Conservation (phyloP, 2,888 invertebrate genomes). For the Rapana venosa region DNA sequence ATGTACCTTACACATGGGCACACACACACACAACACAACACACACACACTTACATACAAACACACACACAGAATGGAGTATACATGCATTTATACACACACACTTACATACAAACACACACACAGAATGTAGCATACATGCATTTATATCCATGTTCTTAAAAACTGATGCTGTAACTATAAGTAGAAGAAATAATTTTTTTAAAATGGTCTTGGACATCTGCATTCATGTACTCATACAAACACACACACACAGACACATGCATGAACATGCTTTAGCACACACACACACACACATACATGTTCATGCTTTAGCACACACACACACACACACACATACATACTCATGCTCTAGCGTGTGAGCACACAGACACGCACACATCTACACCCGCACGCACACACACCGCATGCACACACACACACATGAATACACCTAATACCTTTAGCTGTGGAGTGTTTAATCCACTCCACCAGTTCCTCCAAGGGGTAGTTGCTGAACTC, state of each 20-base stretch:
- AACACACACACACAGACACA: background rate
- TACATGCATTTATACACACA: background rate
- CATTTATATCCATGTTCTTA: too few species aligned
- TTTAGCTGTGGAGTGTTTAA: slow-evolving; percentile 82
- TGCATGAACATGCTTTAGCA: too few species aligned
- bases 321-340: too few species aligned
- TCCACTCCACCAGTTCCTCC: slow-evolving; percentile 89
- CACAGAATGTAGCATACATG: background rate
- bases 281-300: too few species aligned
- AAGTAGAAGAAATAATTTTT: too few species aligned
- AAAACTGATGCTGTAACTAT: too few species aligned
- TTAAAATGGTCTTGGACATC: too few species aligned
- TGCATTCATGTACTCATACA: background rate
- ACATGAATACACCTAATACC: slow-evolving; percentile 66
- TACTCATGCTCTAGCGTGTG: too few species aligned
- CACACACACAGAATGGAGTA: background rate
- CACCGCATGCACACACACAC: too few species aligned
- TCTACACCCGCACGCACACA: too few species aligned
- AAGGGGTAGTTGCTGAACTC: slow-evolving; percentile 86
- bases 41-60: background rate
- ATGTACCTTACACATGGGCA: background rate
- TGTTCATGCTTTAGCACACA: too few species aligned
- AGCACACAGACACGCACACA: too few species aligned
- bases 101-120: background rate
- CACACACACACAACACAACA: background rate